Conservation (phyloP, 1,140 invertebrate genomes). For the Nasonia giraulti region DNA sequence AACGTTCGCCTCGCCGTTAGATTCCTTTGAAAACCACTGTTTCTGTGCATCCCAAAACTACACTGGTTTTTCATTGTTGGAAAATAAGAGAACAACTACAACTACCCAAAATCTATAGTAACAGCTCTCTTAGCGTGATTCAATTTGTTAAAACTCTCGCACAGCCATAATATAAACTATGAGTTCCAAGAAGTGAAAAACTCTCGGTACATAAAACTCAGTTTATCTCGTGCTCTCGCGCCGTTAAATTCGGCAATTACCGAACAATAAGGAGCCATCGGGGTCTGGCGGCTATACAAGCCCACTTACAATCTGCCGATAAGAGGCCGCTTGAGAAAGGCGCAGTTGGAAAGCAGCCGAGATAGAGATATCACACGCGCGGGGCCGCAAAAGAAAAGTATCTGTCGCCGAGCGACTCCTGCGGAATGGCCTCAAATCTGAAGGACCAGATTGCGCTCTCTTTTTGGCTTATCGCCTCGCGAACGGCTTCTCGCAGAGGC, state of each 20-base stretch:
- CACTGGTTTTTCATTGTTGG: too few species aligned
- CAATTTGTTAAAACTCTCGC: too few species aligned
- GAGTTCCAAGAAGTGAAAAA: not conserved
- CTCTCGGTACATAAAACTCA: not conserved
- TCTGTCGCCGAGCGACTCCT: not conserved
- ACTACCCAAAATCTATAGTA: too few species aligned
- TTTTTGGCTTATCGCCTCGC: slow-evolving; percentile 17
- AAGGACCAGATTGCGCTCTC: slow-evolving; percentile 21
- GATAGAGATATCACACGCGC: slow-evolving; percentile 35
- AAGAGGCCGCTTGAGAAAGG: slow-evolving; percentile 25
- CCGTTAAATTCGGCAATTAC: slow-evolving; percentile 36
- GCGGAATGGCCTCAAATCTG: slow-evolving; percentile 15
- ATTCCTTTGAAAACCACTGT: not conserved
- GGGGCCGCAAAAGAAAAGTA: not conserved
- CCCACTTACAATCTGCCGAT: slow-evolving; percentile 32
- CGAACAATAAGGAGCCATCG: slow-evolving; percentile 41
- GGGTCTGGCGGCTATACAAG: not conserved
- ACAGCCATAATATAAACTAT: too few species aligned
- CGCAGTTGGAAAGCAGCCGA: slow-evolving; percentile 6
- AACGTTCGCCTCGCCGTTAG: not conserved
- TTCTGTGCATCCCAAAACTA: too few species aligned
- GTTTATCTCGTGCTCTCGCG: not conserved
- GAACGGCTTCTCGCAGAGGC: not conserved
- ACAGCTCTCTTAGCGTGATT: too few species aligned
- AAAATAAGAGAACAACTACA: too few species aligned